Evolutionary conservation across 92 coral and sea anemone species (phyloP), one percentile per base, ranked within the genome.

Genomic region (Plumapathes pennacea): DNA sequence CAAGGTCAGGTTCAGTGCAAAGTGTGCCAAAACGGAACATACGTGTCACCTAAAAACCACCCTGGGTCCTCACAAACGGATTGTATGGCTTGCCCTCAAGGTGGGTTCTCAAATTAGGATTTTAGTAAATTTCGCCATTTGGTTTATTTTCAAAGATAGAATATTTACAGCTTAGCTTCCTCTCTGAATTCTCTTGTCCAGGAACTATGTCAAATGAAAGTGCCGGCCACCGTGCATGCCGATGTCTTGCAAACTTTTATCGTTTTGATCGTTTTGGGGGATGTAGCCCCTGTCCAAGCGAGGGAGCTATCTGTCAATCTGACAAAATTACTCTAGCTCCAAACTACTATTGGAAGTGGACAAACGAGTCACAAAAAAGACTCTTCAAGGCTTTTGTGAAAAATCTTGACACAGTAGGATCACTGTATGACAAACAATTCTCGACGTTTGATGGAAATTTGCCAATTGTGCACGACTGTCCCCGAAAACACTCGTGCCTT

Each of bases 31-130:
- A 31, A 5, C 4, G 76, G 76, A 31, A 69, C 76, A 10, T 69
- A 32, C 26, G 76, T 69, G 20, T 39, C 36, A 9, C 65, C 62
- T 0, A 32, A 10, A 3, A 15, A 56, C 1, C 65, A 49, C 45
- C 76, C 67, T 28, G 76, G 56, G 2, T 55, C 67, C 14, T 42
- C 65, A 32, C 32, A 65, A 0, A 57, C 42, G 13, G 33, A 25
- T 19, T 69, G 76, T 38, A 46, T 38, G 28, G 76, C 76, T 21
- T 69, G 76, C 17, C 76, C 76, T 15, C 54, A 69, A 25, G 76
- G 76, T 69, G 20, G 20, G 36, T 12, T 18, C 26, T 26, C 11
- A 5, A 21, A 6, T 50, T 22, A 25, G 24, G n/a, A n/a, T n/a
- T n/a, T n/a, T n/a, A n/a, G n/a, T n/a, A n/a, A n/a, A n/a, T n/a